Evolutionary conservation across 2,888 invertebrate genomes (phyloP).

Genomic region (Halictus quadricinctus): DNA sequence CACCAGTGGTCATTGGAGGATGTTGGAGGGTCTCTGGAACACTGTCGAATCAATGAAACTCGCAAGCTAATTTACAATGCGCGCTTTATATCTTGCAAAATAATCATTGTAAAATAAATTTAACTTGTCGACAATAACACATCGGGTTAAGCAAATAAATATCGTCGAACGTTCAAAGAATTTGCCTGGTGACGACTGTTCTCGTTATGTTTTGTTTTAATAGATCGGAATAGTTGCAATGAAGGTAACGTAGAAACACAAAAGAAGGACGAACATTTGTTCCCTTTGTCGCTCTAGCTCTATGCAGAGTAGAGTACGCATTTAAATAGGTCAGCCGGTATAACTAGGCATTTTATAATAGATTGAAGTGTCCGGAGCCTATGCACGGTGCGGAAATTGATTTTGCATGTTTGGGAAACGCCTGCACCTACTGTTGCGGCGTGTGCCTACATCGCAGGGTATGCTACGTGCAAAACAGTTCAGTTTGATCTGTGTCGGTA

Average conservation of each 20-base stretch:
- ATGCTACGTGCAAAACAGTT: not conserved
- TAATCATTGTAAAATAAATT: not conserved
- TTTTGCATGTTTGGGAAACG: constrained; percentile 58
- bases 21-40: not conserved
- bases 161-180: not conserved
- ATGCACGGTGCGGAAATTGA: constrained; percentile 62
- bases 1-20: not conserved
- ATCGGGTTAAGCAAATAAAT: not conserved
- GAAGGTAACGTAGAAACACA: not conserved
- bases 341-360: constrained; percentile 20
- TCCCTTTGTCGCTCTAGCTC: not conserved
- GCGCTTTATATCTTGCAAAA: not conserved
- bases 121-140: not conserved
- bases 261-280: not conserved
- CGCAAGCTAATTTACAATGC: not conserved
- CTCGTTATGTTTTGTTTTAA: not conserved
- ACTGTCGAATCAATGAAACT: not conserved
- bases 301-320: not conserved
- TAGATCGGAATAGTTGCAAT: not conserved
- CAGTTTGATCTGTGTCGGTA: not conserved
- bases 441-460: not conserved
- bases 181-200: not conserved
- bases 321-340: constrained; percentile 15
- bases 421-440: constrained; percentile 36
- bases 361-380: constrained; percentile 36